phyloP scores from a whole-genome alignment of 2,797 vertebrate genomes.

The Bryconaethiops microstoma region DNA sequence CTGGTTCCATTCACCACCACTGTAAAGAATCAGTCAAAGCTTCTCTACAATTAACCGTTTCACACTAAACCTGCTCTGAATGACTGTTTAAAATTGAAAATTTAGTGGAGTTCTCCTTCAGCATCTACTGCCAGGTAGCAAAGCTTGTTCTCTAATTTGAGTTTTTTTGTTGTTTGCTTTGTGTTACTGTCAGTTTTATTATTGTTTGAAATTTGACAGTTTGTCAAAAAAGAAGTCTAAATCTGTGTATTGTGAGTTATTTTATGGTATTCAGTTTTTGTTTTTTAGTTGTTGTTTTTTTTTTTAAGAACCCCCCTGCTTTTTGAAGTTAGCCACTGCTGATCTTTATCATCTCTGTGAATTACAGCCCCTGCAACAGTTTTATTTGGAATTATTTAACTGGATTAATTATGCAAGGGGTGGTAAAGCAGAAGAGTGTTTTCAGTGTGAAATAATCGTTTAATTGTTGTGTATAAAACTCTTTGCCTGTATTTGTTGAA shows the following conservation, averaged over 20 bases:
- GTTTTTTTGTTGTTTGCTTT: neutral
- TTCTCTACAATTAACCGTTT: too few relatives aligned
- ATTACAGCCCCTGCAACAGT: neutral
- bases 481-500: conserved; percentile 21
- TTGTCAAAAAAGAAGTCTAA: neutral
- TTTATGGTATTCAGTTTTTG: neutral
- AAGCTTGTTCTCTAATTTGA: neutral
- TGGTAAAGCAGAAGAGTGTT: neutral
- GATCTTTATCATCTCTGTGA: neutral
- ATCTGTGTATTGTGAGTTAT: neutral
- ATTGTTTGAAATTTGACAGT: too few relatives aligned
- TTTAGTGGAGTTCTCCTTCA: neutral
- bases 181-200: neutral
- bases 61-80: too few relatives aligned
- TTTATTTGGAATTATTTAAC: neutral
- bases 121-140: neutral
- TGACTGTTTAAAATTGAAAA: too few relatives aligned
- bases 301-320: neutral
- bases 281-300: too few relatives aligned
- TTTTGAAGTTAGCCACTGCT: neutral
- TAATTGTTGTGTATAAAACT: conserved; percentile 28
- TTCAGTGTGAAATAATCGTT: conserved; percentile 19
- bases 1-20: too few relatives aligned
- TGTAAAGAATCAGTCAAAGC: too few relatives aligned
- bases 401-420: conserved; percentile 8